Conservation (phyloP, 2,113 vertebrate species). For the Onychorhynchus coronatus region DNA sequence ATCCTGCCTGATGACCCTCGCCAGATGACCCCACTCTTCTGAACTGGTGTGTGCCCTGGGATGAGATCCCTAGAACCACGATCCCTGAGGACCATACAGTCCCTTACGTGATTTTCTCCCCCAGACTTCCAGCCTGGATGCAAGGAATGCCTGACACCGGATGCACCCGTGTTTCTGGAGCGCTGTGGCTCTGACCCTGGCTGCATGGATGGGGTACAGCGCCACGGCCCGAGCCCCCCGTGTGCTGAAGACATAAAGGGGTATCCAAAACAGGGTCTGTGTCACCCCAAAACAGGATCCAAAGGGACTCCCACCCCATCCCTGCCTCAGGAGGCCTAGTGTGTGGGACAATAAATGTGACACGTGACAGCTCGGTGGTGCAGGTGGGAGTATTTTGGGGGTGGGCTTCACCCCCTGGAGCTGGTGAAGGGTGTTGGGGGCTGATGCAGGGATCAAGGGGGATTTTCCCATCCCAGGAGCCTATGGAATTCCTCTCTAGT, state of each 20-base stretch:
- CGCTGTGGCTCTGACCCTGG: fast-evolving
- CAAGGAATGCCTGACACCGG: fast-evolving
- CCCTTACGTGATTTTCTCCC: background rate
- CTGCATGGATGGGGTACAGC: background rate
- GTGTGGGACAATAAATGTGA: constrained; percentile 15
- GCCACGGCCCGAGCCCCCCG: fast-evolving
- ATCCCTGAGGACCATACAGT: background rate
- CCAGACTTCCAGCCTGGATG: background rate
- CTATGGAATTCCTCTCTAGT: background rate
- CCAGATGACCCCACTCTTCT: constrained; percentile 90
- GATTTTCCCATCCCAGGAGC: background rate
- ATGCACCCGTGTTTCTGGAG: background rate
- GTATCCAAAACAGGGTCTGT: background rate
- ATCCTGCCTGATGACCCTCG: constrained; percentile 93
- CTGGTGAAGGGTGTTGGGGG: background rate
- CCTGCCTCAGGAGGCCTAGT: fast-evolving
- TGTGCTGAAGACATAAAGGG: background rate
- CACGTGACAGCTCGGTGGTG: fast-evolving
- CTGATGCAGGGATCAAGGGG: background rate
- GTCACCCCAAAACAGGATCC: background rate
- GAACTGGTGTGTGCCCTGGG: background rate
- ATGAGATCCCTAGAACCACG: background rate
- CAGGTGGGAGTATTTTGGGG: fast-evolving
- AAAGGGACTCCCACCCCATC: background rate
- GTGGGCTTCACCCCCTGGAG: background rate